Evolutionary conservation across 2,113 vertebrate genomes (phyloP), one percentile per base, ranked within the genome.

Genomic region (Balaeniceps rex): DNA sequence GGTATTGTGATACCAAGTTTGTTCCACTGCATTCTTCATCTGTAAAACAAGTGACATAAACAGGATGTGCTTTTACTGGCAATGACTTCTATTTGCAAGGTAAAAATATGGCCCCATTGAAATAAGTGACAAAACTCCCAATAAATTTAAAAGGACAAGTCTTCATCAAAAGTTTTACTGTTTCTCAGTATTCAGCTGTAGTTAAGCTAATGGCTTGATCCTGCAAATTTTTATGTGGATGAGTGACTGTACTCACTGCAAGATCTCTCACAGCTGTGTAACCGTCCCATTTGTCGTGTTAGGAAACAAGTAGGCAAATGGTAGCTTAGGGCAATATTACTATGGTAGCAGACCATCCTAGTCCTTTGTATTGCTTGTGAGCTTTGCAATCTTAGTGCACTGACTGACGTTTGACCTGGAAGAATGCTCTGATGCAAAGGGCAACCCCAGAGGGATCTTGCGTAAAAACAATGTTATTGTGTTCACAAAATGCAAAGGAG

Each of bases 401-500:
- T 40, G 34, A 10, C 29, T 70, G 60, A 68, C 11, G 11, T 40
- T 75, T 75, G 83, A 80, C 84, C 66, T 14, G 6, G 71, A 95
- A 89, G 74, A 88, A 83, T 66, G 70, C 44, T 92, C 64, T 36
- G 24, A 83, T 86, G 51, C 91, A 92, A 92, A 91, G 47, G 85
- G 70, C 87, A 83, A 38, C 19, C 33, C 76, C 63, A 40, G 75
- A 79, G 89, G 81, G 65, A 92, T 83, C 61, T 87, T 79, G 72
- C 71, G 40, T 83, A 77, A 94, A 74, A 94, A 21, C 40, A 38
- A 23, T 28, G 51, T 83, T 88, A 88, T 14, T 42, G 21, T 68
- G 54, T 33, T 49, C 82, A 95, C 54, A 92, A 84, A 88, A 93
- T n/a, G 80, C 88, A 93, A 26, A 1, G 2, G 70, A 91, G 79